These are phyloP conservation scores for Anguilla japonica DNA, from an alignment of 2,113 vertebrate genomes.

Conservation along the genomic window DNA sequence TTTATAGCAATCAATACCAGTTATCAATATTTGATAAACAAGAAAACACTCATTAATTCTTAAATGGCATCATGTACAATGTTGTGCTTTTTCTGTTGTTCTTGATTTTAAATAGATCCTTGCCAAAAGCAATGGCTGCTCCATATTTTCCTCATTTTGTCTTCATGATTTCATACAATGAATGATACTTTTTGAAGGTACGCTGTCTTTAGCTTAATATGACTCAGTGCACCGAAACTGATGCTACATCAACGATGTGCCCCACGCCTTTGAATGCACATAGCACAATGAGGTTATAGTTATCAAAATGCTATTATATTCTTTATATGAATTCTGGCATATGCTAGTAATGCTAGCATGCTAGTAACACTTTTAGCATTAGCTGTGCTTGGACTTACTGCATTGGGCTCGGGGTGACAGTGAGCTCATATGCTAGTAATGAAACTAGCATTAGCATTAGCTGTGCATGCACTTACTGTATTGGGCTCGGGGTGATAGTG, in stretches of 20 bases:
- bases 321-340: not conserved
- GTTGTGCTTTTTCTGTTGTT: not conserved
- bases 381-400: slow-evolving; percentile 1
- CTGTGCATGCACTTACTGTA: slow-evolving; percentile 67
- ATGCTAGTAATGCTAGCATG: too few species aligned
- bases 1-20: not conserved
- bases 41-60: not conserved
- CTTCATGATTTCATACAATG: not conserved
- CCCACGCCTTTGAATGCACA: not conserved
- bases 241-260: not conserved
- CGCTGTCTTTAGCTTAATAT: not conserved
- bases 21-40: too few species aligned
- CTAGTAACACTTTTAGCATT: not conserved
- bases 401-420: slow-evolving; percentile 22
- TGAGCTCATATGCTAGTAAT: slow-evolving; percentile 8
- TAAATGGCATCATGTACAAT: not conserved
- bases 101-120: not conserved
- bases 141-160: not conserved
- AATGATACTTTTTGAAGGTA: not conserved
- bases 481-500: too few species aligned
- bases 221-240: not conserved
- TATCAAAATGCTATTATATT: not conserved
- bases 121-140: not conserved
- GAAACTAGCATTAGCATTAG: slow-evolving; percentile 30
- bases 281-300: not conserved